phyloP scores from a whole-genome alignment of 2,113 vertebrate genomes.

The Salvelinus fontinalis region DNA sequence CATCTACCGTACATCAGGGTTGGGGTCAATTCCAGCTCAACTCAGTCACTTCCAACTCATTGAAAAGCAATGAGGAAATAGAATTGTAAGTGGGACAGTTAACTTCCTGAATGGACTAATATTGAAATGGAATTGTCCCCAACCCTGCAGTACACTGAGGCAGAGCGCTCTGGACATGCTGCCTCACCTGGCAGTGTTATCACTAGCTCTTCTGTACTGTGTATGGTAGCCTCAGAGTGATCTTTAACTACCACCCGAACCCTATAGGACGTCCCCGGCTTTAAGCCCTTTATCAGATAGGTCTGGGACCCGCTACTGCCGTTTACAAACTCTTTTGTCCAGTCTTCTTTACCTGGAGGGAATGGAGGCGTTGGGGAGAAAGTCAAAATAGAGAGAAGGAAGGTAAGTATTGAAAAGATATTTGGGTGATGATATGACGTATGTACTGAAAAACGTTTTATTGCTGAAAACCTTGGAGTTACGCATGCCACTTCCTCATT shows the following conservation, averaged over 20 bases:
- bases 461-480: background rate
- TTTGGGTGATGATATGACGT: too few species aligned
- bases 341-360: constrained; percentile 88
- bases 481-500: background rate
- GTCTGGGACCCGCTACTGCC: constrained; percentile 74
- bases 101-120: too few species aligned
- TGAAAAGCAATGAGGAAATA: too few species aligned
- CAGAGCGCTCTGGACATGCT: constrained; percentile 40
- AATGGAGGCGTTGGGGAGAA: constrained; percentile 63
- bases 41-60: too few species aligned
- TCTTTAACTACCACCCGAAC: constrained; percentile 90
- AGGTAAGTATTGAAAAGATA: background rate
- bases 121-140: background rate
- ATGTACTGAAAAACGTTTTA: too few species aligned
- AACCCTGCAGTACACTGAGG: constrained; percentile 41
- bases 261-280: constrained; percentile 90
- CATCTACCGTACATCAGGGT: background rate
- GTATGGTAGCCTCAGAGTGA: constrained; percentile 74
- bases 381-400: constrained; percentile 1
- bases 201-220: constrained; percentile 86
- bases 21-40: too few species aligned
- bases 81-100: too few species aligned
- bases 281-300: constrained; percentile 90
- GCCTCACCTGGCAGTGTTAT: constrained; percentile 90
- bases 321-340: constrained; percentile 93